A percentile compares a stretch with the other conserved stretches of the same genome.
These are phyloP conservation scores for Apostichopus japonicus DNA, from an alignment of 35 echinoderm and acorn worm species.

Conservation along the genomic window DNA sequence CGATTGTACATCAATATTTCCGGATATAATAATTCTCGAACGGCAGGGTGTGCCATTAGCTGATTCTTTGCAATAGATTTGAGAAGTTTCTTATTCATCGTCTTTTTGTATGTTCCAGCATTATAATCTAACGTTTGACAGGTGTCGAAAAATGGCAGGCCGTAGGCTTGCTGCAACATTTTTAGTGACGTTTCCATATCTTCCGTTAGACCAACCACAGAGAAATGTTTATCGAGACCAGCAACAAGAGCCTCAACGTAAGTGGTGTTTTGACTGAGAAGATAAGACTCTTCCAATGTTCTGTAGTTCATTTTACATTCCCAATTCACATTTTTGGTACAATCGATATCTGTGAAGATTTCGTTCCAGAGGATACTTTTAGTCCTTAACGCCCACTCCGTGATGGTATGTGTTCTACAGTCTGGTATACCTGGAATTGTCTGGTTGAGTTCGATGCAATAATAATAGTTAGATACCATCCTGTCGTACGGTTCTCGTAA, in stretches of 20 bases:
- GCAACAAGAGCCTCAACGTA: background rate
- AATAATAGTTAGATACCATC: conserved; percentile 48
- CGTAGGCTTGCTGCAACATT: conserved; percentile 35
- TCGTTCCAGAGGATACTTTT: conserved; percentile 53
- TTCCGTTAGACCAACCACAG: conserved; percentile 30
- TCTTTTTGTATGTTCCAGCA: background rate
- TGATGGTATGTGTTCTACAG: conserved; percentile 29
- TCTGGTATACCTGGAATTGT: conserved; percentile 7
- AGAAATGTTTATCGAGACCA: conserved; percentile 20
- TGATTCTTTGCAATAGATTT: background rate
- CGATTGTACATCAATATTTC: conserved; percentile 14
- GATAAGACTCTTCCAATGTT: background rate
- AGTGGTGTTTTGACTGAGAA: background rate
- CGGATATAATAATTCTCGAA: background rate
- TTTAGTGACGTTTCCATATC: background rate
- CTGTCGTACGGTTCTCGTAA: conserved; percentile 44
- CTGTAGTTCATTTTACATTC: background rate
- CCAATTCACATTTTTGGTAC: background rate
- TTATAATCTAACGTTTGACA: background rate
- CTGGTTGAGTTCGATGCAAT: conserved; percentile 27
- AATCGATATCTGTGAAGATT: conserved; percentile 44
- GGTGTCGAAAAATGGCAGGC: conserved; percentile 18
- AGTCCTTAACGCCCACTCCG: conserved; percentile 9
- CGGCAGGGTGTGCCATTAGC: background rate
- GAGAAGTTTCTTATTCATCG: background rate